Conservation (phyloP, 2,113 vertebrate genomes). For the Xenopus borealis region DNA sequence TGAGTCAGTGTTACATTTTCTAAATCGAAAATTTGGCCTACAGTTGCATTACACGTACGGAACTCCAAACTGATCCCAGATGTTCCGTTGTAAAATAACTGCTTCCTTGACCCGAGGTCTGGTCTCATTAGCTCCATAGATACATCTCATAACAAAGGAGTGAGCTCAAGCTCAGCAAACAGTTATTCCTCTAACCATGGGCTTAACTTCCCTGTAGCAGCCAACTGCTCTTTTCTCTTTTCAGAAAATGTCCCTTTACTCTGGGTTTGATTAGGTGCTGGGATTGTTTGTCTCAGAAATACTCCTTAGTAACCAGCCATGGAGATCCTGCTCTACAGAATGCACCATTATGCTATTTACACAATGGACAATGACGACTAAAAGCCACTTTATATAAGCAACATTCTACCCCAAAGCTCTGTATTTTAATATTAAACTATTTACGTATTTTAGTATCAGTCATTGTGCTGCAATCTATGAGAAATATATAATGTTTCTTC, state of each 20-base stretch:
- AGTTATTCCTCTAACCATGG: slow-evolving; percentile 4
- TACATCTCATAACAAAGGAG: slow-evolving; percentile 39
- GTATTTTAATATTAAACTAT: too few species aligned
- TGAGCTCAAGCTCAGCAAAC: slow-evolving; percentile 33
- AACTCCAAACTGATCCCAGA: slow-evolving; percentile 36
- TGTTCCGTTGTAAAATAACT: slow-evolving; percentile 21
- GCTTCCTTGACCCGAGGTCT: slow-evolving; percentile 29
- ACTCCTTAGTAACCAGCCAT: slow-evolving; percentile 32
- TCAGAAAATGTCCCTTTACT: not conserved
- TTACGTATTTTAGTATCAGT: too few species aligned
- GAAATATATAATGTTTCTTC: too few species aligned
- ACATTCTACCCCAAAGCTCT: too few species aligned
- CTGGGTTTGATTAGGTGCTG: slow-evolving; percentile 16
- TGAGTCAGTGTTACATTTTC: not conserved
- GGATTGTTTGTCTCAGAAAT: slow-evolving; percentile 21
- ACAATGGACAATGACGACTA: slow-evolving; percentile 9
- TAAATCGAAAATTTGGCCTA: slow-evolving; percentile 27
- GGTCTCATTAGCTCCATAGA: slow-evolving; percentile 41
- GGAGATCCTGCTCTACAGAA: slow-evolving; percentile 8
- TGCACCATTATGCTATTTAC: slow-evolving; percentile 19
- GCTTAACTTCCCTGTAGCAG: not conserved
- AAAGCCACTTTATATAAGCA: not conserved
- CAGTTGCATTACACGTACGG: slow-evolving; percentile 2
- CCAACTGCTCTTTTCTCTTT: slow-evolving; percentile 9
- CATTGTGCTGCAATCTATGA: too few species aligned